Evolutionary conservation across 2,113 vertebrate genomes (phyloP).

Genomic region (Gorilla gorilla): DNA sequence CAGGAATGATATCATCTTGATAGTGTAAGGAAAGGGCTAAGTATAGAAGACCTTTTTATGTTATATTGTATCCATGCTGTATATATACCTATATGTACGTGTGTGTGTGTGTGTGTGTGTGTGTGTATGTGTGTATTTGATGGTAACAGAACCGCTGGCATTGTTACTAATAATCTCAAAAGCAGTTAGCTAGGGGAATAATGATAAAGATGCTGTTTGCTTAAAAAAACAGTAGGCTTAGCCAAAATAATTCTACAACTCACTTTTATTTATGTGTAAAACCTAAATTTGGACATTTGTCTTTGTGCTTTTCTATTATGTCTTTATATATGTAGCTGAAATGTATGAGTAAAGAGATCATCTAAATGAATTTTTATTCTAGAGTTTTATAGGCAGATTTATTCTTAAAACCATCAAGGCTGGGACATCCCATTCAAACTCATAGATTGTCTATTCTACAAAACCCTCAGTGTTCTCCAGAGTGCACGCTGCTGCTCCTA

Average conservation of each 20-base stretch:
- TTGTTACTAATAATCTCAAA: background rate
- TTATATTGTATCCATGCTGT: rapidly evolving
- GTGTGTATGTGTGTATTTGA: background rate
- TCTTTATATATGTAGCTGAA: background rate
- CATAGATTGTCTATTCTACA: background rate
- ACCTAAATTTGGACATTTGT: background rate
- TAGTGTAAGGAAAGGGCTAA: background rate
- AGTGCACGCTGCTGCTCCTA: rapidly evolving
- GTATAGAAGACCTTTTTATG: no score
- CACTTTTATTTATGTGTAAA: background rate
- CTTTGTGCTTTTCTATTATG: no score
- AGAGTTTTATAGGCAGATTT: no score
- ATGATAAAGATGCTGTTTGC: background rate
- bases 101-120: no score
- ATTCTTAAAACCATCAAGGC: no score
- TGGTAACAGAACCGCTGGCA: rapidly evolving
- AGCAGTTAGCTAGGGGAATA: no score
- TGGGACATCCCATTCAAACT: background rate
- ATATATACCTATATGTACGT: no score
- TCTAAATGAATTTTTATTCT: no score
- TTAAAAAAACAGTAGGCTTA: background rate
- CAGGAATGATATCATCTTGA: background rate
- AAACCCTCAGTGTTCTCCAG: background rate
- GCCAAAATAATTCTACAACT: background rate
- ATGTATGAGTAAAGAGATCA: no score